These are phyloP conservation scores for Phalloptychus januarius DNA, from an alignment of 2,797 vertebrate species.

Conservation along the genomic window DNA sequence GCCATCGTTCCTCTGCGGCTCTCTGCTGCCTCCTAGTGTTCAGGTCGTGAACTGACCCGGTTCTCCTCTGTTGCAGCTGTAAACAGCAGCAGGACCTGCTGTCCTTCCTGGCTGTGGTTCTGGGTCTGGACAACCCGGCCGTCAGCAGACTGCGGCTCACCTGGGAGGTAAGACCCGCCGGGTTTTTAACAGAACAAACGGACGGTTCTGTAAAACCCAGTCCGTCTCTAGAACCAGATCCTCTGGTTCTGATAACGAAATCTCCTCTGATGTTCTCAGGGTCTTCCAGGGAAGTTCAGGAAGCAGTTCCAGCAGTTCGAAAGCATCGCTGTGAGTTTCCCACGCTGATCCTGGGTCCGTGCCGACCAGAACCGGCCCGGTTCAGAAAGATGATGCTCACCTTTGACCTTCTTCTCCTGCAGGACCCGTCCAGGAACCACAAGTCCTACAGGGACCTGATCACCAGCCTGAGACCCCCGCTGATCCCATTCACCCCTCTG, in stretches of 20 bases:
- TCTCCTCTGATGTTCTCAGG: conserved; percentile 73
- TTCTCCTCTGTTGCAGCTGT: conserved; percentile 81
- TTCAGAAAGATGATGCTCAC: background rate
- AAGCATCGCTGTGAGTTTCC: conserved; percentile 87
- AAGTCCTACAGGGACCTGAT: conserved; percentile 94
- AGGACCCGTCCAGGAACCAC: conserved; percentile 97
- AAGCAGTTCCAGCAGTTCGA: conserved; percentile 96
- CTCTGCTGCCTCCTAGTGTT: background rate
- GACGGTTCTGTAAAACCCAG: background rate
- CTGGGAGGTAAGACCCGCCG: conserved; percentile 88
- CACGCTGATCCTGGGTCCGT: no score
- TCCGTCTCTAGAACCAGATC: background rate
- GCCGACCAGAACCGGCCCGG: background rate
- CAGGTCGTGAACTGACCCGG: background rate
- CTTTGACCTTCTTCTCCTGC: background rate
- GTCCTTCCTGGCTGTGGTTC: conserved; percentile 91
- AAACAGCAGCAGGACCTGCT: conserved; percentile 97
- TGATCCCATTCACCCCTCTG: conserved; percentile 94
- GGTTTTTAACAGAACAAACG: background rate
- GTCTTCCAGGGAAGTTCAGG: conserved; percentile 95
- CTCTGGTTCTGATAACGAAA: background rate
- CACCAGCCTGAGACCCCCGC: conserved; percentile 89
- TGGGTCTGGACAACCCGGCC: conserved; percentile 92
- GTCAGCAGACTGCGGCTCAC: conserved; percentile 91
- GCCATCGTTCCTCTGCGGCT: background rate